phyloP scores from a whole-genome alignment of 2,113 vertebrate species.

The Malurus cyaneus region DNA sequence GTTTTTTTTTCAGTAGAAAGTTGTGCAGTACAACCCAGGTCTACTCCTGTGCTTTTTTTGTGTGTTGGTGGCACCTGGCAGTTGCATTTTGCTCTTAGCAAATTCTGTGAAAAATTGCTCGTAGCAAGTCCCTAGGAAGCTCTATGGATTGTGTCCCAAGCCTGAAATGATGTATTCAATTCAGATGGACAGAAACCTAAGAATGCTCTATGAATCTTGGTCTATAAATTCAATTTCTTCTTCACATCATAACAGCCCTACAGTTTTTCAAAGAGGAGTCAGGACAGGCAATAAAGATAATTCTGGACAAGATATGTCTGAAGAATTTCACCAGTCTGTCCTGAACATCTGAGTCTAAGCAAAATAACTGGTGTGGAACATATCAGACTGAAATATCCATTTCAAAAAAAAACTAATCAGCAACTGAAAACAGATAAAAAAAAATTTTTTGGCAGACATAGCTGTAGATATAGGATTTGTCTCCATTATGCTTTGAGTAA shows the following conservation, averaged over 20 bases:
- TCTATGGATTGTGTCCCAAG: not conserved
- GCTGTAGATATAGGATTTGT: not conserved
- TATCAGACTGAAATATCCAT: not conserved
- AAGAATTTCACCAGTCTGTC: not conserved
- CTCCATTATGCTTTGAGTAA: not conserved
- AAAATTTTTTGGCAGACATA: not conserved
- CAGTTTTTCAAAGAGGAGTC: not conserved
- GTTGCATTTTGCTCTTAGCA: not conserved
- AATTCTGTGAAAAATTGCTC: not conserved
- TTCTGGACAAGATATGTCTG: not conserved
- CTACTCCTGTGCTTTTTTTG: not conserved
- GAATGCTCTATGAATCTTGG: not conserved
- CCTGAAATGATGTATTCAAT: not conserved
- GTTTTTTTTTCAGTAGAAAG: not conserved
- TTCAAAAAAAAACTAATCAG: not conserved
- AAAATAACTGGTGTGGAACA: not conserved
- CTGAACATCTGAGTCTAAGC: not conserved
- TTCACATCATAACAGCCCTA: not conserved
- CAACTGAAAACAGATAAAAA: conserved; percentile 16
- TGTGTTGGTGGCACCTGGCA: not conserved
- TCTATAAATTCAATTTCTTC: not conserved
- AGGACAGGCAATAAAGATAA: not conserved
- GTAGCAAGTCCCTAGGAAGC: not conserved
- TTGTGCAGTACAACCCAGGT: not conserved
- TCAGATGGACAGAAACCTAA: not conserved